phyloP scores from a whole-genome alignment of 2,888 invertebrate species.

The Ceriagrion tenellum region DNA sequence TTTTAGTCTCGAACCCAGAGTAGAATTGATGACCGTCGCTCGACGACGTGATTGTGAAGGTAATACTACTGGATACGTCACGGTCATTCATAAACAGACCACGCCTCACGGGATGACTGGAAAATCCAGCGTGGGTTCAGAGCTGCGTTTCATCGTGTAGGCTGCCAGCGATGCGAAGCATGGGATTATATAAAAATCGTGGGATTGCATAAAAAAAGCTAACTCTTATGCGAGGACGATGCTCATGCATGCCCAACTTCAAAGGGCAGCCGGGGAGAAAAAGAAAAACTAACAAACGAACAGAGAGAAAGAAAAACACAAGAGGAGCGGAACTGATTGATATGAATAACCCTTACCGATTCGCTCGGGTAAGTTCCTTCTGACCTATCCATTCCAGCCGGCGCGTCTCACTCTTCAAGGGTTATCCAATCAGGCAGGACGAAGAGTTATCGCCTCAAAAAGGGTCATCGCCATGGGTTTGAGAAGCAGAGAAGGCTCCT shows the following conservation, averaged over 20 bases:
- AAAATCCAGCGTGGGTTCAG: neutral
- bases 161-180: neutral
- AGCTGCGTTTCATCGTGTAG: neutral
- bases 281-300: neutral
- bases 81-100: neutral
- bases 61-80: neutral
- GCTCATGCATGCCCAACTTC: too few species aligned
- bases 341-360: neutral
- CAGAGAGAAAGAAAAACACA: neutral
- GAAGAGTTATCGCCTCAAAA: neutral
- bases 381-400: slow-evolving; percentile 53
- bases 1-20: too few species aligned
- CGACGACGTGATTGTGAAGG: neutral
- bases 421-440: neutral
- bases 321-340: neutral
- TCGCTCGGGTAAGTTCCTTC: slow-evolving; percentile 40
- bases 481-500: too few species aligned
- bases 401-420: neutral
- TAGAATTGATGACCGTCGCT: too few species aligned
- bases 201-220: neutral
- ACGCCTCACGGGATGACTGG: neutral
- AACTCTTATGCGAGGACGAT: neutral
- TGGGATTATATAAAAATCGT: too few species aligned
- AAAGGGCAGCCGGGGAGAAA: neutral
- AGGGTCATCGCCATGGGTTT: too few species aligned